phyloP scores from a whole-genome alignment of 1,140 invertebrate genomes.

The Acromyrmex echinatior region DNA sequence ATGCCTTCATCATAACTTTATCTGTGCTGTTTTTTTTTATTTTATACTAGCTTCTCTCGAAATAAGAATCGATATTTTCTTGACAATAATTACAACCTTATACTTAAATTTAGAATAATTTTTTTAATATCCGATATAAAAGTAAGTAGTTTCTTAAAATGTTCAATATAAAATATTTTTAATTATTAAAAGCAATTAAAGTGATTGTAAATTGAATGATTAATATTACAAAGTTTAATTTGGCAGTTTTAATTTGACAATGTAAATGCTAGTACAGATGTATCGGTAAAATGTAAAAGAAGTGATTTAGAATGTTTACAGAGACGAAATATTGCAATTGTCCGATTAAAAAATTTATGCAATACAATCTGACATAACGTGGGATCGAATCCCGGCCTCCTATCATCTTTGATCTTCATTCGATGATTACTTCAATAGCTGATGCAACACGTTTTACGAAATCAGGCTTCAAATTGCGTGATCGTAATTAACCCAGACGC shows the following conservation, averaged over 20 bases:
- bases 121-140: neutral
- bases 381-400: constrained; percentile 23
- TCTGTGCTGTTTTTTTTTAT: neutral
- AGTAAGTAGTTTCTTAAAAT: neutral
- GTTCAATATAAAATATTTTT: neutral
- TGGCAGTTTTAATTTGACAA: neutral
- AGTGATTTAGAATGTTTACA: constrained; percentile 17
- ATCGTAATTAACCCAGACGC: constrained; percentile 27
- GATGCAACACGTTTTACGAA: constrained; percentile 27
- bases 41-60: neutral
- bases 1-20: neutral
- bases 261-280: neutral
- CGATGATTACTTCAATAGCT: constrained; percentile 41
- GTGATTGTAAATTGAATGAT: neutral
- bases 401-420: constrained; percentile 43
- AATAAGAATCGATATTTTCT: neutral
- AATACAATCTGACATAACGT: constrained; percentile 40
- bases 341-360: constrained; percentile 36
- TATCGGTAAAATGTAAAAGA: neutral
- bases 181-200: neutral
- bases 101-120: neutral
- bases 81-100: neutral
- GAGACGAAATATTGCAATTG: constrained; percentile 5
- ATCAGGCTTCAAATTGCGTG: constrained; percentile 31
- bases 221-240: neutral